phyloP scores from a whole-genome alignment of 2,888 invertebrate species.

The Diarsia rubi region DNA sequence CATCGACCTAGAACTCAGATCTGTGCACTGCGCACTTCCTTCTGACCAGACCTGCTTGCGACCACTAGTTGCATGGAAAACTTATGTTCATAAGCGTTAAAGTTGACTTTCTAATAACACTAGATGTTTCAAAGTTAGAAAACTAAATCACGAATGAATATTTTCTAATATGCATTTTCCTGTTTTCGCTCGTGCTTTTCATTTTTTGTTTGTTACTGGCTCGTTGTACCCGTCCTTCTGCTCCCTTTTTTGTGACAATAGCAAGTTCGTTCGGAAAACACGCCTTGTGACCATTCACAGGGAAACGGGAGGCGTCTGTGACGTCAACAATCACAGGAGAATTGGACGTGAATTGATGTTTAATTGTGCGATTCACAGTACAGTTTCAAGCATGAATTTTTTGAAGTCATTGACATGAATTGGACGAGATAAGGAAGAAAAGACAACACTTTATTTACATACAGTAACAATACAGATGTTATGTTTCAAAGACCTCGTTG shows the following conservation, averaged over 20 bases:
- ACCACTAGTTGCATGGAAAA: background rate
- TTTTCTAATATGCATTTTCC: background rate
- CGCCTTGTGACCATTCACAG: conserved; percentile 51
- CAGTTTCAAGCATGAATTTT: conserved; percentile 14
- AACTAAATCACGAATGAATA: background rate
- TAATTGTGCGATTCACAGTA: conserved; percentile 50
- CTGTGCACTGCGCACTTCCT: background rate
- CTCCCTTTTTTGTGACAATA: conserved; percentile 5
- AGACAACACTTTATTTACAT: too few species aligned
- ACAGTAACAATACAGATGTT: too few species aligned
- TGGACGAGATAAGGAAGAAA: too few species aligned
- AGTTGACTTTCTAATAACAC: background rate
- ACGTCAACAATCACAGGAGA: conserved; percentile 54
- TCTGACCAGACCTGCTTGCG: background rate
- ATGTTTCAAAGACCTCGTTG: too few species aligned
- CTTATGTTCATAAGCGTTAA: background rate
- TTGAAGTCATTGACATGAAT: background rate
- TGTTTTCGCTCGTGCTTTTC: background rate
- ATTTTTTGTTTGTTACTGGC: background rate
- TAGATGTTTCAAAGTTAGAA: background rate
- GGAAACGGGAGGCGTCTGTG: conserved; percentile 45
- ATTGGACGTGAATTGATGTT: conserved; percentile 54
- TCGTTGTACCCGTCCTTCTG: conserved; percentile 9
- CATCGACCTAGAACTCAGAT: background rate
- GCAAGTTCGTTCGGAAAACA: conserved; percentile 31